Evolutionary conservation across 2,113 vertebrate genomes (phyloP), one percentile per base, ranked within the genome.

Genomic region (Zingel zingel): DNA sequence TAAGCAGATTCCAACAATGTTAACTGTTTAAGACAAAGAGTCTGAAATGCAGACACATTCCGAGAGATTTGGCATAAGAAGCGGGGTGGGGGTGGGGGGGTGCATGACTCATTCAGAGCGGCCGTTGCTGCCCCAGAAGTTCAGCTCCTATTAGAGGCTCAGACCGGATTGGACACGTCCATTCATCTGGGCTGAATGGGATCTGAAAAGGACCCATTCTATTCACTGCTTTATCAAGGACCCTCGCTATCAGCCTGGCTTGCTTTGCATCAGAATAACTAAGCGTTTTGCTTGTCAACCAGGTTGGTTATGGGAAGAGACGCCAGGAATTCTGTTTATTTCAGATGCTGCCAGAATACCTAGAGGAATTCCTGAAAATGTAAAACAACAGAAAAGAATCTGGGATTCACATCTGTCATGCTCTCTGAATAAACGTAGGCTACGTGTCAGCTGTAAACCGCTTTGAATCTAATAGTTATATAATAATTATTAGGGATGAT

Each of bases 191-290:
- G 33, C 23, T 89, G 83, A 92, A 92, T 89, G 82, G 69, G 69
- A 63, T 51, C 5, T 86, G 86, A 89, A 89, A 80, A 67, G 47
- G 63, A 33, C 27, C 16, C 51, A 19, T 21, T 84, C 83, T 76
- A 82, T 91, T 90, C 86, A 88, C 9, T 0, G 51, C 68, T 78
- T 59, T 43, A 80, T 72, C 74, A 8, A 57, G 77, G 72, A 86
- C 69, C 66, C 68, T 81, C 67, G 68, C 71, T 81, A 89, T 91
- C 89, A 82, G 77, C 61, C 14, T 0, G 1, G 74, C 76, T 58
- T 53, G 13, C 84, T 93, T 91, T 91, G 90, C 90, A 92, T 92
- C 78, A 88, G 84, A 92, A 93, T 83, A 27, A 81, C 27, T 0
- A 27, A 50, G 70, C 48, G 50, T 59, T 43, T 56, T 11, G 79